Percentiles rank a stretch among this genome's conserved stretches.
Evolutionary conservation across 2,797 vertebrate genomes (phyloP).

Genomic region (Microctenopoma steveboyesi): DNA sequence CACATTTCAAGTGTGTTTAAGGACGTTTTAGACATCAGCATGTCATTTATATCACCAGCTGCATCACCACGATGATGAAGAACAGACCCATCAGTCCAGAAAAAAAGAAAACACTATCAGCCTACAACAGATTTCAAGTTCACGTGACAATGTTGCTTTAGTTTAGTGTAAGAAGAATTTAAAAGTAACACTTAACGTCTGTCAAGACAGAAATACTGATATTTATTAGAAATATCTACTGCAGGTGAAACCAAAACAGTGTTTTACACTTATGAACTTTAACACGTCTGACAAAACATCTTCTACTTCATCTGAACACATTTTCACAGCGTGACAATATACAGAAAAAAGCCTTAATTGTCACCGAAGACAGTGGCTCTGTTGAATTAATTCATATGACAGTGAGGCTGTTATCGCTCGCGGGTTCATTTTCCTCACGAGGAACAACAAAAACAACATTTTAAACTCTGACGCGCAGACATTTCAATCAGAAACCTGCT

Average conservation of each 20-base stretch:
- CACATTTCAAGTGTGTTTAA: constrained; percentile 8
- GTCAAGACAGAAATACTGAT: too few species aligned
- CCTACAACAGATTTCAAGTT: too few species aligned
- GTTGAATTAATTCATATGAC: constrained; percentile 15
- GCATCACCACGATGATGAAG: too few species aligned
- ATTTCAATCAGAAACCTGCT: background rate
- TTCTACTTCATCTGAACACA: background rate
- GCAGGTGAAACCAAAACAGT: background rate
- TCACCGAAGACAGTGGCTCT: constrained; percentile 29
- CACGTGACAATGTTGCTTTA: too few species aligned
- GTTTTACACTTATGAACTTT: background rate
- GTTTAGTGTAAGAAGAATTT: too few species aligned
- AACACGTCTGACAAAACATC: background rate
- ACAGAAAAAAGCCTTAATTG: background rate
- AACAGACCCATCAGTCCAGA: too few species aligned
- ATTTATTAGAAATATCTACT: too few species aligned
- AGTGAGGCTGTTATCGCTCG: constrained; percentile 27
- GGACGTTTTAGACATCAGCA: constrained; percentile 9
- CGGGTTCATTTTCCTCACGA: background rate
- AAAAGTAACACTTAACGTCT: too few species aligned
- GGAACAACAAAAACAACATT: background rate
- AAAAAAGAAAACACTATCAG: too few species aligned
- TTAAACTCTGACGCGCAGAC: background rate
- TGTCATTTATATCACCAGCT: background rate
- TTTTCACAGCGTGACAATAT: background rate